Evolutionary conservation across 2,797 vertebrate species (phyloP).

Genomic region (Pseudopleuronectes americanus): DNA sequence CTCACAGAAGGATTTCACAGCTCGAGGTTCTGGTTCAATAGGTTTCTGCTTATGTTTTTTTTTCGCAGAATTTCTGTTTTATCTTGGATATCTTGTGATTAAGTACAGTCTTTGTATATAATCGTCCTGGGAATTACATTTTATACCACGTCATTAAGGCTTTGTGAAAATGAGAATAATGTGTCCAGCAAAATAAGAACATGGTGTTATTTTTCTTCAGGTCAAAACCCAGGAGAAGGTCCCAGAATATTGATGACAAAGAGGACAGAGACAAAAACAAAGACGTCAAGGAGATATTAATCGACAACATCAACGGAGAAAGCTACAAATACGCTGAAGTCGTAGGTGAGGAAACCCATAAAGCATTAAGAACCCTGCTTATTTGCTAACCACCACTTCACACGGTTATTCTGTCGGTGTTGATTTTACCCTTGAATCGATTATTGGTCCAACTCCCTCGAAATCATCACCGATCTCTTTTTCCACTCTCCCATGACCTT

Average conservation of each 20-base stretch:
- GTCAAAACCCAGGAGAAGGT: slow-evolving; percentile 30
- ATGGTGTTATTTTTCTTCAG: slow-evolving; percentile 30
- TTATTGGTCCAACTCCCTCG: not conserved
- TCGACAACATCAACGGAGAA: slow-evolving; percentile 26
- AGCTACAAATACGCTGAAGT: slow-evolving; percentile 53
- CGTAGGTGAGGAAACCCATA: slow-evolving; percentile 59
- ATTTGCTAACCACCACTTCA: not conserved
- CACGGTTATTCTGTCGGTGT: slow-evolving; percentile 4
- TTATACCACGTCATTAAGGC: not conserved
- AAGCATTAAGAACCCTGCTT: not conserved
- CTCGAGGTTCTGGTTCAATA: slow-evolving; percentile 10
- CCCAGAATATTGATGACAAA: slow-evolving; percentile 2
- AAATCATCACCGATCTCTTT: not conserved
- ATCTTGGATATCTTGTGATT: not conserved
- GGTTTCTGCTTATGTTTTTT: not conserved
- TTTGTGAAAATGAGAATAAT: not conserved
- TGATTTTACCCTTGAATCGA: slow-evolving; percentile 7
- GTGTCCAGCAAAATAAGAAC: not conserved
- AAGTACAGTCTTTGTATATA: not conserved
- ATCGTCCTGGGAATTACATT: not conserved
- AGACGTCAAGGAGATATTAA: slow-evolving; percentile 49
- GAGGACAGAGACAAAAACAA: slow-evolving; percentile 35
- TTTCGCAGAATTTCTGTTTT: not conserved
- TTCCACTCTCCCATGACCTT: not conserved
- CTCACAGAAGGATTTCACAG: slow-evolving; percentile 16